Evolutionary conservation across 2,888 invertebrate species (phyloP).

Genomic region (Cryptocephalus moraei): DNA sequence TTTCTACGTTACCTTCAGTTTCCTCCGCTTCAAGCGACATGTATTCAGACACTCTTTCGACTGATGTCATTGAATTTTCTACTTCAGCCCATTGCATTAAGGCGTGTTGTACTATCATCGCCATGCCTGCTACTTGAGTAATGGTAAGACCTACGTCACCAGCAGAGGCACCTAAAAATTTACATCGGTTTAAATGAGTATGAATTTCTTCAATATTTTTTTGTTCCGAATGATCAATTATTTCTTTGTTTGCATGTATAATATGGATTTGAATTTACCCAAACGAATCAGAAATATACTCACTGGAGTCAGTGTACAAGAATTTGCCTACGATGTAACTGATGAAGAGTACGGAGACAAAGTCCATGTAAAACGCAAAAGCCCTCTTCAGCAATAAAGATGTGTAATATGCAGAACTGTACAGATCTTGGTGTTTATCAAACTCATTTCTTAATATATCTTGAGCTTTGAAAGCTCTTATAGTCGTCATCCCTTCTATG

Average conservation of each 20-base stretch:
- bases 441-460: slow-evolving; percentile 27
- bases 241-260: too few relatives aligned
- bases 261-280: too few relatives aligned
- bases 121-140: slow-evolving; percentile 67
- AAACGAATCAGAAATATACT: slow-evolving; percentile 2
- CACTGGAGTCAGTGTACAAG: slow-evolving; percentile 17
- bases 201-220: too few relatives aligned
- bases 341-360: slow-evolving; percentile 19
- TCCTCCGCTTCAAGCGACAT: slow-evolving; percentile 39
- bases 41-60: slow-evolving; percentile 60
- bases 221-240: too few relatives aligned
- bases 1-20: slow-evolving; percentile 39
- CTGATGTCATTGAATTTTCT: slow-evolving; percentile 74
- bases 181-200: too few relatives aligned
- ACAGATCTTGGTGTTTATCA: slow-evolving; percentile 30
- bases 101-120: slow-evolving; percentile 53
- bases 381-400: slow-evolving; percentile 23
- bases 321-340: slow-evolving; percentile 16
- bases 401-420: slow-evolving; percentile 29
- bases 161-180: slow-evolving; percentile 11
- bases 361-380: slow-evolving; percentile 28
- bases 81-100: slow-evolving; percentile 75
- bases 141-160: slow-evolving; percentile 67
- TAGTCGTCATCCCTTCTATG: slow-evolving; percentile 31
- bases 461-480: slow-evolving; percentile 29